Evolutionary conservation across 2,888 invertebrate genomes (phyloP).

Genomic region (Blera fallax): DNA sequence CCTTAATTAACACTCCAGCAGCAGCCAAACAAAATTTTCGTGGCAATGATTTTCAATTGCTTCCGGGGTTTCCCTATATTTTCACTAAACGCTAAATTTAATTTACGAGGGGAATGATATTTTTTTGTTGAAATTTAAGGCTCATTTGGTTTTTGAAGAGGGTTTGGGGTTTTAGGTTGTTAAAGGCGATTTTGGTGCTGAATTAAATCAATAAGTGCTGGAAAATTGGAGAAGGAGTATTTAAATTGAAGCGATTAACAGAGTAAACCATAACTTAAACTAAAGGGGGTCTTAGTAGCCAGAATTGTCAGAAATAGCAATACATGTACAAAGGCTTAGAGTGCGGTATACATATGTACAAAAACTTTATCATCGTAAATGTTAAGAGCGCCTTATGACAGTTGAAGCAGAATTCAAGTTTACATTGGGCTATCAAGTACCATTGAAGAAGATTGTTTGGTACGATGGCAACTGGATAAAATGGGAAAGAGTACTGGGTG

Average conservation of each 20-base stretch:
- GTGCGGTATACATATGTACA: too few relatives aligned
- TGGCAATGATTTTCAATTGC: conserved; percentile 51
- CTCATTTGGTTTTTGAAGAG: conserved; percentile 5
- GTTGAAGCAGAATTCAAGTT: too few relatives aligned
- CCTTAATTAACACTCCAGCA: conserved; percentile 59
- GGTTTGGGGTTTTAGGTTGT: neutral
- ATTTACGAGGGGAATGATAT: conserved; percentile 3
- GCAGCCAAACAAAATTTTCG: conserved; percentile 4
- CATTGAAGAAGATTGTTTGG: too few relatives aligned
- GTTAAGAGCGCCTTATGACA: too few relatives aligned
- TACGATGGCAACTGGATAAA: too few relatives aligned
- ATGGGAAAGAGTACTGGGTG: too few relatives aligned
- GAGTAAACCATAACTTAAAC: neutral
- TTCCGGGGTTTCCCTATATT: conserved; percentile 40
- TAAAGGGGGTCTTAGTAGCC: too few relatives aligned
- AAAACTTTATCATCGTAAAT: too few relatives aligned
- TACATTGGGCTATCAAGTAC: too few relatives aligned
- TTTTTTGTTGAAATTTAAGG: neutral
- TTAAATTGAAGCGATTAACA: neutral
- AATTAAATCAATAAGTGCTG: neutral
- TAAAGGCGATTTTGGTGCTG: neutral
- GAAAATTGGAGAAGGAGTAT: neutral
- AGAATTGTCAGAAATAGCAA: too few relatives aligned
- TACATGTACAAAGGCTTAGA: too few relatives aligned
- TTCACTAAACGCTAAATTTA: conserved; percentile 34